A percentile compares a stretch with the other conserved stretches of the same genome.
Evolutionary conservation across 2,888 invertebrate genomes (phyloP).

Genomic region (Hirtodrosophila confusa): DNA sequence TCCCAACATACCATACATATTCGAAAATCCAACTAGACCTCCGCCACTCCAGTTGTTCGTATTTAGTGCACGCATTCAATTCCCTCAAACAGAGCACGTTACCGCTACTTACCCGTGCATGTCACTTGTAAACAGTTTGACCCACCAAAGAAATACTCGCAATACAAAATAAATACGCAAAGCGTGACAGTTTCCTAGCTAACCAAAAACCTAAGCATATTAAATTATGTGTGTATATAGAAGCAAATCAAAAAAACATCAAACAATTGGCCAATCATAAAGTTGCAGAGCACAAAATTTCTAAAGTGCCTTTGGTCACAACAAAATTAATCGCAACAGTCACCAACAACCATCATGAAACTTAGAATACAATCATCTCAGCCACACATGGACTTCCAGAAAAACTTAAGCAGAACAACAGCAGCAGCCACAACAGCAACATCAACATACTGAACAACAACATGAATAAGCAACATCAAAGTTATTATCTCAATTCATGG

Average conservation of each 20-base stretch:
- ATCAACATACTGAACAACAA: slow-evolving; percentile 11
- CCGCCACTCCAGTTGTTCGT: slow-evolving; percentile 15
- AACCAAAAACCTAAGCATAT: slow-evolving; percentile 11
- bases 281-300: slow-evolving; percentile 32
- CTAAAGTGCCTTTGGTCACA: slow-evolving; percentile 18
- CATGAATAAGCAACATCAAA: slow-evolving; percentile 3
- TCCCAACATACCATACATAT: not conserved
- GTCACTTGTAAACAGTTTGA: slow-evolving; percentile 12
- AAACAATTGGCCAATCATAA: slow-evolving; percentile 54
- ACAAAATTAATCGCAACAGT: slow-evolving; percentile 32
- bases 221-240: slow-evolving; percentile 2
- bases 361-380: slow-evolving; percentile 27
- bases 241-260: slow-evolving; percentile 29
- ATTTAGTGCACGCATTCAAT: slow-evolving; percentile 32
- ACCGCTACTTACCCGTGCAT: slow-evolving; percentile 22
- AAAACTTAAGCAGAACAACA: slow-evolving; percentile 17
- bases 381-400: slow-evolving; percentile 29
- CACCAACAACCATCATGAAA: slow-evolving; percentile 24
- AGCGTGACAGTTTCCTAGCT: not conserved
- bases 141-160: slow-evolving; percentile 1
- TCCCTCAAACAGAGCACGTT: slow-evolving; percentile 7
- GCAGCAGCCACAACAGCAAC: slow-evolving; percentile 11
- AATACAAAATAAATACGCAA: not conserved
- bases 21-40: slow-evolving; percentile 7
- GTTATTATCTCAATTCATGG: slow-evolving; percentile 32